Conservation (phyloP, 2,888 invertebrate genomes). For the Calameuta filiformis region DNA sequence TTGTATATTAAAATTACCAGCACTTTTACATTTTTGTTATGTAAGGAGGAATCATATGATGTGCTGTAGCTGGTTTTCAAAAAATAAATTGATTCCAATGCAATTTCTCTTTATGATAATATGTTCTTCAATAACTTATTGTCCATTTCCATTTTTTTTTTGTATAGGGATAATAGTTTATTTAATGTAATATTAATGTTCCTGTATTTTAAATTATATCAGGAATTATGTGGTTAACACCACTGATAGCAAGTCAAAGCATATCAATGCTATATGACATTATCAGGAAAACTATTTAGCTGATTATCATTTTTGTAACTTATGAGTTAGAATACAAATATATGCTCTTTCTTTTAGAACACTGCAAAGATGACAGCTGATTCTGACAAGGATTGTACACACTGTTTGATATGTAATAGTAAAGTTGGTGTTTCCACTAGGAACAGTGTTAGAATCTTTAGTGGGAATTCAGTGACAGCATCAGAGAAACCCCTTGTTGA, state of each 20-base stretch:
- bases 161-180: background rate
- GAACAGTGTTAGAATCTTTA: conserved; percentile 70
- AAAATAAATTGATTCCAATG: too few relatives aligned
- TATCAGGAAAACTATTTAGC: too few relatives aligned
- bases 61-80: too few relatives aligned
- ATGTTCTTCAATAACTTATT: too few relatives aligned
- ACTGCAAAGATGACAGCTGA: conserved; percentile 54
- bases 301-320: too few relatives aligned
- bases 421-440: conserved; percentile 69
- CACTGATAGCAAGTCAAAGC: too few relatives aligned
- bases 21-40: too few relatives aligned
- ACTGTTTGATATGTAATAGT: conserved; percentile 74
- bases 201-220: background rate
- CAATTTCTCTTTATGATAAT: too few relatives aligned
- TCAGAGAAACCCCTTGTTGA: conserved; percentile 62
- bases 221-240: background rate
- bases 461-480: conserved; percentile 51
- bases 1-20: too few relatives aligned
- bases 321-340: background rate
- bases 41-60: too few relatives aligned
- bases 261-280: too few relatives aligned
- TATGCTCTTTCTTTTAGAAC: conserved; percentile 20
- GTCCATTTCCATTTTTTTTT: too few relatives aligned
- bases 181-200: background rate
- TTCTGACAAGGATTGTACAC: conserved; percentile 53